Base-by-base conservation (phyloP, 1,140 invertebrate species). In the Micrasema minimum region DNA sequence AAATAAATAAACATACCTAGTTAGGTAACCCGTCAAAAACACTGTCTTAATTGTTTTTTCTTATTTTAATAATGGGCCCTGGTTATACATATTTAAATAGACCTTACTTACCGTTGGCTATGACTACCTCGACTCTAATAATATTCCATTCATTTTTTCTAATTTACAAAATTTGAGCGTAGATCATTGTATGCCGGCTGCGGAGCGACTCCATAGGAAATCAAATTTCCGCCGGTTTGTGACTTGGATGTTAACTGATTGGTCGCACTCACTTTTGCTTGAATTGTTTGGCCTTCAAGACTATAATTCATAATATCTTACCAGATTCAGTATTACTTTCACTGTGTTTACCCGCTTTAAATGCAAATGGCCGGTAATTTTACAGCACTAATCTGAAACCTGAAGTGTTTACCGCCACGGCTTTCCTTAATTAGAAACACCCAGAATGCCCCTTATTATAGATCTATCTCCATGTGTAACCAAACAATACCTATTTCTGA, bases 201-300 rank as follows among this genome's bases (percentile, higher is more conserved):
- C 50, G n/a, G 50, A 35, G 16, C 31, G 26, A 16, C 9, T 37
- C 12, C 2, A 12, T 22, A 7, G 23, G 23, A 55, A 31, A 55
- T 23, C 10, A 55, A 23, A 37, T 55, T 53, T 55, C 51, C 26
- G 7, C 16, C 51, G 31, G 26, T 11, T 16, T 55, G 5, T n/a
- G 50, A 26, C 26, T 31, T 31, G 50, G 50, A 53, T 22, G 31
- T 59, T 59, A 59, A 7, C 35, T 31, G 55, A 59, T 59, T 59
- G 31, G 35, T 22, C 38, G 55, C 55, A 59, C 35, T 59, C 35
- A 59, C 55, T 59, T n/a, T 35, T 20, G 53, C 14, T 57, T 14
- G 31, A 35, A 35, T 37, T 57, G 37, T 57, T 57, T 37, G 53
- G 53, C 53, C 16, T 41, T 5, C 2, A 20, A 14, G 35, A 41